Evolutionary conservation across 2,113 vertebrate genomes (phyloP), one percentile per base, ranked within the genome.

Genomic region (Orthonyx spaldingii): DNA sequence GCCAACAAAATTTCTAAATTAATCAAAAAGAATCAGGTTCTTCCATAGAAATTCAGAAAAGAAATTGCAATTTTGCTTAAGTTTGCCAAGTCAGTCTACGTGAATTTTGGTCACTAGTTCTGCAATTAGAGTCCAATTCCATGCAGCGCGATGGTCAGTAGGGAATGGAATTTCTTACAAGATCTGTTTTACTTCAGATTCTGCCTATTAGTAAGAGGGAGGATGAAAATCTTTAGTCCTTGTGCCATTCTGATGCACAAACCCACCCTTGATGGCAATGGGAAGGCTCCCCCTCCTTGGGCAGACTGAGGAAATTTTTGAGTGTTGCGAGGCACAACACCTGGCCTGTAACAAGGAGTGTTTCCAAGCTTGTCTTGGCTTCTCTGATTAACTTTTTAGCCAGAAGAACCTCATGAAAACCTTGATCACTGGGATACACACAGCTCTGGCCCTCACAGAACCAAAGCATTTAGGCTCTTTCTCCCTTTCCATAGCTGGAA

Each of bases 231-330:
- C 35, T 44, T 59, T 22, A 56, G 22, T 69, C 8, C 33, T 52
- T 47, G 24, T 24, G 21, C 14, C 17, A 49, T 64, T 85, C 50
- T 55, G 16, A 56, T 14, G n/a, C 6, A 65, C 26, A 72, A 81
- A 27, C 16, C 2, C 22, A 44, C 3, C 2, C 32, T 24, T 42
- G 11, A 4, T 52, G 23, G 20, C 6, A 28, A 2, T 9, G 22
- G 13, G 50, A 78, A 74, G 8, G 65, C 47, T 28, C 3, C 13
- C 37, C 11, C 13, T 60, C 27, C 24, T 5, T 44, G n/a, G 19
- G 33, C 18, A 77, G 11, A 28, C 33, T 41, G 41, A 22, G 32
- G 32, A 47, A 60, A 35, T 22, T 16, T 71, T 53, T 27, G 35
- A 30, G 4, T 20, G 7, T 46, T 41, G 39, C 26, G 30, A n/a